phyloP scores from a whole-genome alignment of 2,888 invertebrate genomes.

The Spisula subtruncata region DNA sequence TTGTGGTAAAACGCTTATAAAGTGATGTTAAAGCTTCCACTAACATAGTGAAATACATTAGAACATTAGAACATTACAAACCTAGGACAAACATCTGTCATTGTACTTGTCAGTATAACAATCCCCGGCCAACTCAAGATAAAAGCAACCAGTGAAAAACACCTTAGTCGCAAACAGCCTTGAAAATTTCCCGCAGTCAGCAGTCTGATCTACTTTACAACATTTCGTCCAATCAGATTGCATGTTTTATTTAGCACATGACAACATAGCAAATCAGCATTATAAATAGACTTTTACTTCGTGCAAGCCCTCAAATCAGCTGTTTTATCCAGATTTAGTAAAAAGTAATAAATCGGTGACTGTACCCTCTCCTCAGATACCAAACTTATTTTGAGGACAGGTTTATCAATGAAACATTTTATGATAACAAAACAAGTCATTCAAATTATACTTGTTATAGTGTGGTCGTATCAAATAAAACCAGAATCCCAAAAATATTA shows the following conservation, averaged over 20 bases:
- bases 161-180: background rate
- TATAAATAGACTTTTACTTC: background rate
- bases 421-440: background rate
- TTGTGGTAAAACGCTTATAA: no score
- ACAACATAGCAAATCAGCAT: background rate
- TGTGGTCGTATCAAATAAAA: background rate
- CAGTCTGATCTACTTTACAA: background rate
- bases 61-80: background rate
- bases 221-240: background rate
- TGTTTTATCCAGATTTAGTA: conserved; percentile 2
- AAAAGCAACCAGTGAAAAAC: conserved; percentile 9
- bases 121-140: background rate
- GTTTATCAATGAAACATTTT: background rate
- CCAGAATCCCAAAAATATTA: no score
- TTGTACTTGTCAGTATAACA: background rate
- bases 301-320: background rate
- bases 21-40: no score
- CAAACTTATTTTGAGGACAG: background rate
- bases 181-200: conserved; percentile 21
- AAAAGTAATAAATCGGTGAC: background rate
- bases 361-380: background rate
- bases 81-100: background rate
- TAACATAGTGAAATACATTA: no score
- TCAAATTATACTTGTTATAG: background rate
- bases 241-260: background rate